These are phyloP conservation scores for Rhorus exstirpatorius DNA, from an alignment of 2,888 invertebrate genomes.

Conservation along the genomic window DNA sequence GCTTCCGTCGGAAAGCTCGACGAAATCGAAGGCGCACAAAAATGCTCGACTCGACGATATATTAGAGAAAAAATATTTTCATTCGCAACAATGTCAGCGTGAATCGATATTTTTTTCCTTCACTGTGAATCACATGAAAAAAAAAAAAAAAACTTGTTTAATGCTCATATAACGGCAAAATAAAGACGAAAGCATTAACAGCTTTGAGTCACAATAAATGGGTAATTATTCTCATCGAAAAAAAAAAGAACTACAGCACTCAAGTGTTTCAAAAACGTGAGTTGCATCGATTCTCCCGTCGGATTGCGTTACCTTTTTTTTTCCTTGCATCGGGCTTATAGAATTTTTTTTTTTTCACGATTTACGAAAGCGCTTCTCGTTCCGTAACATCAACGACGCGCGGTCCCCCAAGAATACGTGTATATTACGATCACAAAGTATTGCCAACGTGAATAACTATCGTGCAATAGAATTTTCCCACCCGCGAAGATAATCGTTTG, in stretches of 20 bases:
- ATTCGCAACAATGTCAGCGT: neutral
- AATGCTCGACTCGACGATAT: neutral
- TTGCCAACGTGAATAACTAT: constrained; percentile 51
- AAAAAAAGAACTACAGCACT: constrained; percentile 1
- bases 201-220: constrained; percentile 15
- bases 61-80: constrained; percentile 1
- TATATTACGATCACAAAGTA: constrained; percentile 26
- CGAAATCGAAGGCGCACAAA: neutral
- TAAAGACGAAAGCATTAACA: constrained; percentile 16
- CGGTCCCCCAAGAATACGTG: constrained; percentile 20
- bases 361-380: constrained; percentile 17
- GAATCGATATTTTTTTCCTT: neutral
- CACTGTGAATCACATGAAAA: neutral
- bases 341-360: constrained; percentile 42
- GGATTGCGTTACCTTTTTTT: constrained; percentile 50
- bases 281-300: constrained; percentile 62
- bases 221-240: constrained; percentile 19
- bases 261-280: constrained; percentile 50
- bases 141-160: neutral
- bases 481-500: constrained; percentile 49
- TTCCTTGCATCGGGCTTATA: constrained; percentile 29
- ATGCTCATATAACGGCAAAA: neutral
- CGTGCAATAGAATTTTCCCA: constrained; percentile 44
- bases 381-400: constrained; percentile 3
- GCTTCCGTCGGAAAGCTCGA: constrained; percentile 46